A percentile compares a stretch with the other conserved stretches of the same genome.
These are phyloP conservation scores for Chloroceryle amazona DNA, from an alignment of 2,797 vertebrate species.

Conservation along the genomic window DNA sequence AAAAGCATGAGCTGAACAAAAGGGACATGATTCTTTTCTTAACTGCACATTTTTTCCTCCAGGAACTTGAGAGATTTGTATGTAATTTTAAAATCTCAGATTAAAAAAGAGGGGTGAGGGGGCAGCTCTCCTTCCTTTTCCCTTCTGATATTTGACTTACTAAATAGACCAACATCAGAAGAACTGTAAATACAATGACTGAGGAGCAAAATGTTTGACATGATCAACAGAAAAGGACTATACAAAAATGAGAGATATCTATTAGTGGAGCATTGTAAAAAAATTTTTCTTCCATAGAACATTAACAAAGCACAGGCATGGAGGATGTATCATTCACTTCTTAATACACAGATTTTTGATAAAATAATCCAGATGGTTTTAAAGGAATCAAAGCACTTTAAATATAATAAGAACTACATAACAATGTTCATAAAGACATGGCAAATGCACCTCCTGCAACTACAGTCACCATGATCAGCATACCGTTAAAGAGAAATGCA, in stretches of 20 bases:
- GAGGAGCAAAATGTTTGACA: not conserved
- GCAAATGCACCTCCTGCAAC: not conserved
- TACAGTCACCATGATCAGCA: not conserved
- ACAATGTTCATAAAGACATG: not conserved
- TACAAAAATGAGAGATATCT: not conserved
- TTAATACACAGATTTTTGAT: not conserved
- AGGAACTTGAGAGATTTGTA: not conserved
- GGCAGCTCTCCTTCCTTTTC: not conserved
- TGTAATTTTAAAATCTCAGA: not conserved
- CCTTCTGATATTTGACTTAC: not conserved
- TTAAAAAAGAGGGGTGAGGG: not conserved
- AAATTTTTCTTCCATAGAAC: not conserved
- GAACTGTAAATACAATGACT: not conserved
- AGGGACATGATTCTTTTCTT: not conserved
- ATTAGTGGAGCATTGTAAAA: not conserved
- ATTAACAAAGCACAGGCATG: not conserved
- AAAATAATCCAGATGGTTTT: not conserved
- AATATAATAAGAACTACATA: not conserved
- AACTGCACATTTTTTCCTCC: not conserved
- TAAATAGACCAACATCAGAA: not conserved
- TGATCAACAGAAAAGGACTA: not conserved
- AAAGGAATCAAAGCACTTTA: not conserved
- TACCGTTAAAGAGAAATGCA: not conserved
- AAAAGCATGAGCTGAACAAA: conserved; percentile 51
- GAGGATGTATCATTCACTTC: not conserved